Conservation (phyloP, 2,888 invertebrate species). For the Pasiphila rectangulata region DNA sequence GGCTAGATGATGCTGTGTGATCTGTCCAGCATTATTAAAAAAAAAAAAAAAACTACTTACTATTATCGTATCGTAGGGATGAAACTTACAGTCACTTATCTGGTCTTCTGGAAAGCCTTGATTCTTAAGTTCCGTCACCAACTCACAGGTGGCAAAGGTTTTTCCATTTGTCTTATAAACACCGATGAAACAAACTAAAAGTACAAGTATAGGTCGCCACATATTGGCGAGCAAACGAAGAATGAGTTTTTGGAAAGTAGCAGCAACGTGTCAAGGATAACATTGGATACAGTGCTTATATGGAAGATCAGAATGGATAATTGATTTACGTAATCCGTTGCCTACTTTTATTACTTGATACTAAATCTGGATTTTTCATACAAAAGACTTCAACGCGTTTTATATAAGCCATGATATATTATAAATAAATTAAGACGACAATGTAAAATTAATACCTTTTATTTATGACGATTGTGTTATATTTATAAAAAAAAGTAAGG, state of each 20-base stretch:
- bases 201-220: conserved; percentile 32
- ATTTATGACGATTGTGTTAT: too few relatives aligned
- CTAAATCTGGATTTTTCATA: background rate
- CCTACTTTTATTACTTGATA: background rate
- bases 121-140: conserved; percentile 43
- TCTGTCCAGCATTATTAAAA: too few relatives aligned
- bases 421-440: too few relatives aligned
- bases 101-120: conserved; percentile 50
- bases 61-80: too few relatives aligned
- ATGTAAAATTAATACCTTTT: background rate
- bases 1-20: too few relatives aligned
- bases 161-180: conserved; percentile 27
- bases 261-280: conserved; percentile 43
- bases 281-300: conserved; percentile 34
- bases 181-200: conserved; percentile 22
- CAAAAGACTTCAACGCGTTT: conserved; percentile 1
- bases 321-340: conserved; percentile 41
- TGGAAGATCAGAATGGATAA: conserved; percentile 35
- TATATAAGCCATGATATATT: too few relatives aligned
- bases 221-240: conserved; percentile 35
- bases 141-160: conserved; percentile 45
- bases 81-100: conserved; percentile 51
- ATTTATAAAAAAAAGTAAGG: too few relatives aligned
- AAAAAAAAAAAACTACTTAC: too few relatives aligned
- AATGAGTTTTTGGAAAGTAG: conserved; percentile 34